Evolutionary conservation across 2,113 vertebrate species (phyloP).

Genomic region (Pelecanus crispus): DNA sequence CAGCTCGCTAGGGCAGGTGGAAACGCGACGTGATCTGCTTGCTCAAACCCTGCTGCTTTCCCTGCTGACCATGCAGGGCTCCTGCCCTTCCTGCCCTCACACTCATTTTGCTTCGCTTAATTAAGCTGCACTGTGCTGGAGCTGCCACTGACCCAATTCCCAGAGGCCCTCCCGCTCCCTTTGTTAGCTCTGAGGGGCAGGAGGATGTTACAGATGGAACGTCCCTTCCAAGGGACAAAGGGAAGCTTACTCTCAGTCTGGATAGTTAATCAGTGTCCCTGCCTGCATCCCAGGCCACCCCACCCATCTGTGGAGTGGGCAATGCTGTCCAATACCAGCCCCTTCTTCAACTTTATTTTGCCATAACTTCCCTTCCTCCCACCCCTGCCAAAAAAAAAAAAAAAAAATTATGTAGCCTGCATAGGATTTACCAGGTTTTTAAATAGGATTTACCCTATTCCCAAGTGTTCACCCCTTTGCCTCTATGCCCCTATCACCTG

Average conservation of each 20-base stretch:
- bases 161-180: constrained; percentile 26
- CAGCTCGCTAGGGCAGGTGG: background rate
- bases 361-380: background rate
- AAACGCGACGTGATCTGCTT: background rate
- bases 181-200: background rate
- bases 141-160: constrained; percentile 56
- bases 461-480: background rate
- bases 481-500: background rate
- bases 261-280: background rate
- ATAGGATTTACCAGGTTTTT: background rate
- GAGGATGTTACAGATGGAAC: background rate
- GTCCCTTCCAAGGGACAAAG: background rate
- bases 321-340: background rate
- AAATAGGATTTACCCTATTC: background rate
- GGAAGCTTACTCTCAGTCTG: background rate
- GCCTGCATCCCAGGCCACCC: background rate
- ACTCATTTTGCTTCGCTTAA: background rate
- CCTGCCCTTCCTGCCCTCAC: background rate
- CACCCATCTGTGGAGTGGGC: background rate
- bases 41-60: background rate
- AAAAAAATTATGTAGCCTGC: background rate
- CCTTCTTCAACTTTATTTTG: background rate
- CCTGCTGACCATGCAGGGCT: background rate
- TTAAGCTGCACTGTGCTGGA: background rate
- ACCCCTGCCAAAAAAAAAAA: too few species aligned